Evolutionary conservation across 2,797 vertebrate species (phyloP).

Genomic region (Tympanoctomys barrerae): DNA sequence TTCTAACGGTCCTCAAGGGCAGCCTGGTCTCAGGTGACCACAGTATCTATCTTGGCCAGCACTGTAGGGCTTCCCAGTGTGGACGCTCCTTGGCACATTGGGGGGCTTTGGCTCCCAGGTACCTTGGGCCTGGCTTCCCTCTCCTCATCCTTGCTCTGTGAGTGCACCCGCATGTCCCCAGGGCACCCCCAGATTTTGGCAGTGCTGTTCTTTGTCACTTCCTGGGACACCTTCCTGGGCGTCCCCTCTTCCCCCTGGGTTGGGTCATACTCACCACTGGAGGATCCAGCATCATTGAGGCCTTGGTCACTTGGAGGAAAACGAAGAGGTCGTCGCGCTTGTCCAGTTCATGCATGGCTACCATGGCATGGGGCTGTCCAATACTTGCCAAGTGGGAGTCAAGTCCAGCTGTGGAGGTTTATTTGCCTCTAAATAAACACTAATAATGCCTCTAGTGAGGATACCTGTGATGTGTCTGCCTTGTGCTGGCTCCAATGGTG

Average conservation of each 20-base stretch:
- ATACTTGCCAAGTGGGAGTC: neutral
- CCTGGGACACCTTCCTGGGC: neutral
- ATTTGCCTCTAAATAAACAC: neutral
- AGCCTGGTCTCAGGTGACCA: neutral
- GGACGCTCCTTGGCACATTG: neutral
- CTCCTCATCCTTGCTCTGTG: rapidly evolving
- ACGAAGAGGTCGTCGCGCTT: neutral
- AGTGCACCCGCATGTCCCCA: neutral
- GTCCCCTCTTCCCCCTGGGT: too few relatives aligned
- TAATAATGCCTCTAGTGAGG: neutral
- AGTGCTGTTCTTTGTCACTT: neutral
- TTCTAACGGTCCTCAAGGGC: neutral
- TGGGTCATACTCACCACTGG: neutral
- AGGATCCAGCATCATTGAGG: neutral
- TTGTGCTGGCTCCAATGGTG: neutral
- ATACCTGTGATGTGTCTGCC: neutral
- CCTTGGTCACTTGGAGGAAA: neutral
- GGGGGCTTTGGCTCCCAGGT: neutral
- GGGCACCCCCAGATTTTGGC: too few relatives aligned
- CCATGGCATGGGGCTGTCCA: too few relatives aligned
- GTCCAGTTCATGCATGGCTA: too few relatives aligned
- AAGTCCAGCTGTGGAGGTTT: neutral
- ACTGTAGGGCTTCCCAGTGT: neutral
- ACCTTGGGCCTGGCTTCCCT: neutral
- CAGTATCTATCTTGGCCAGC: neutral